Conservation (phyloP, 2,113 vertebrate genomes). For the Zosterops lateralis region DNA sequence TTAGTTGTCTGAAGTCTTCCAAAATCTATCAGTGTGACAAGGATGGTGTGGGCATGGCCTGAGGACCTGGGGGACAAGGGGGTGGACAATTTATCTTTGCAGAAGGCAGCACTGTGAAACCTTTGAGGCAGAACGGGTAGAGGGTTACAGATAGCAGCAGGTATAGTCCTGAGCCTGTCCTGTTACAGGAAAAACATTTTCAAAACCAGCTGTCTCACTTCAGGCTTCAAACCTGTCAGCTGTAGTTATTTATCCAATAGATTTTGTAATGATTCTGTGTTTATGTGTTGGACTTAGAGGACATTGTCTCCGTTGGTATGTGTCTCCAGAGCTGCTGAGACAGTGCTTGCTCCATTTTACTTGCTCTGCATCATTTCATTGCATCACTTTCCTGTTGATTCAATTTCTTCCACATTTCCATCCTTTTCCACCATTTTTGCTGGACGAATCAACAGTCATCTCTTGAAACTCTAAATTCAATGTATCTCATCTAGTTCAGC, state of each 20-base stretch:
- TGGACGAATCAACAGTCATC: neutral
- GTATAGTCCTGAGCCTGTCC: neutral
- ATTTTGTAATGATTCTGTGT: neutral
- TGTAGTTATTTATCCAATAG: neutral
- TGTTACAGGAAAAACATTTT: neutral
- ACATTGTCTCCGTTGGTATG: neutral
- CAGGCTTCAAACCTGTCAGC: neutral
- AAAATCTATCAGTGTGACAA: neutral
- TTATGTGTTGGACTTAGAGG: neutral
- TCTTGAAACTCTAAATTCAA: neutral
- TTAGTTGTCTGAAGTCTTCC: neutral
- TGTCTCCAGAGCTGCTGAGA: neutral
- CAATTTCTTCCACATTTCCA: neutral
- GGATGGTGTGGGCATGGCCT: neutral
- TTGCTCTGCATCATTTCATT: neutral
- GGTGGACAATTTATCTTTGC: neutral
- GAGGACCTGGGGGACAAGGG: neutral
- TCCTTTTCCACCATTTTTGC: neutral
- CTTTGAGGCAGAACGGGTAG: neutral
- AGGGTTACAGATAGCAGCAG: neutral
- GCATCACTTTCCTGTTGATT: neutral
- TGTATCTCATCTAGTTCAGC: neutral
- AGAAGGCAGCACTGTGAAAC: neutral
- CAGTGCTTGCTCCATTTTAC: neutral
- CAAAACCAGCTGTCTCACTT: neutral